phyloP scores from a whole-genome alignment of 37 sponge, comb jelly and placozoan genomes.

The Diacarnus erythraeanus region DNA sequence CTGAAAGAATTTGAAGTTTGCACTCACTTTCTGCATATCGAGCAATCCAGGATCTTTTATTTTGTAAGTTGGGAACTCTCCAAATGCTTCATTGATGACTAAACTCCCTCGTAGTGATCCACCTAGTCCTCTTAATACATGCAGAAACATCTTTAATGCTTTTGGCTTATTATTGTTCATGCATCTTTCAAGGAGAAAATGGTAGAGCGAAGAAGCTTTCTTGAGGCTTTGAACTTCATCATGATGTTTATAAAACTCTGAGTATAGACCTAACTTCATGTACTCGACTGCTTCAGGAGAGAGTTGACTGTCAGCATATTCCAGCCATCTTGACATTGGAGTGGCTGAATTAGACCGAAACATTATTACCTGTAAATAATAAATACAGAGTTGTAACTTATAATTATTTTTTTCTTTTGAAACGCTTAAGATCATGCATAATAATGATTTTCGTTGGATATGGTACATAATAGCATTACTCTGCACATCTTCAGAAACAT shows the following conservation, averaged over 20 bases:
- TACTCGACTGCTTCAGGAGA: background rate
- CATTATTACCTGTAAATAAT: too few species aligned
- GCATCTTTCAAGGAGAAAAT: background rate
- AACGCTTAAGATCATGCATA: too few species aligned
- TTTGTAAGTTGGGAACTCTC: background rate
- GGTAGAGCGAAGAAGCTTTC: background rate
- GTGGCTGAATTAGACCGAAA: too few species aligned
- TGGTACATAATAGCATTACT: too few species aligned
- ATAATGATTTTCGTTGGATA: too few species aligned
- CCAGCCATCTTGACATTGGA: background rate
- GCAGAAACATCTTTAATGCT: background rate
- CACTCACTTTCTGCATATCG: background rate
- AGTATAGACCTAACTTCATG: background rate
- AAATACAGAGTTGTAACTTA: too few species aligned
- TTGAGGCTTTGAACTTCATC: background rate
- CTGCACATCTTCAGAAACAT: too few species aligned
- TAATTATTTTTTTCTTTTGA: too few species aligned
- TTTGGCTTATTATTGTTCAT: background rate
- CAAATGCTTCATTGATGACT: background rate
- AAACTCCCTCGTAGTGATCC: background rate
- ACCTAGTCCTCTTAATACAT: background rate
- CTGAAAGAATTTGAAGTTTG: slow-evolving; percentile 5
- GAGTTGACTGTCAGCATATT: background rate
- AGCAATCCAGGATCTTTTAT: background rate
- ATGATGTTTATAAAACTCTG: background rate